These are phyloP conservation scores for silkworm (Bombyx mori) DNA, from an alignment of 1,140 invertebrate species.

Conservation along the genomic window DNA sequence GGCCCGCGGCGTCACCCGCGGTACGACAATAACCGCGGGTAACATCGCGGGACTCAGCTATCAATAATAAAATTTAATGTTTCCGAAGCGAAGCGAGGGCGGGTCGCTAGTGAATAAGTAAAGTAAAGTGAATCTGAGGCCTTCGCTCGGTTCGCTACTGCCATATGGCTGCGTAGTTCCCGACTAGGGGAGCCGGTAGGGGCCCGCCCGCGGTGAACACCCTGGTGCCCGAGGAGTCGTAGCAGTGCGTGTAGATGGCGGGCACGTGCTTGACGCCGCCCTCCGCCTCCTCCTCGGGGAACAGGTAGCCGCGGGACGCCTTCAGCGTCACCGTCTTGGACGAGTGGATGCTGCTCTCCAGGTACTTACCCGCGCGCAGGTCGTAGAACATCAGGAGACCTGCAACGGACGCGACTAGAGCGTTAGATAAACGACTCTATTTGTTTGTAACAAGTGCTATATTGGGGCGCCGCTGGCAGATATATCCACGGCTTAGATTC, in stretches of 20 bases:
- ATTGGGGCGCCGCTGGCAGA: no score
- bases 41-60: no score
- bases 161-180: conserved; percentile 83
- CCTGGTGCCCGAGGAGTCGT: conserved; percentile 91
- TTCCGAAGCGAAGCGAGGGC: no score
- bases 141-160: conserved; percentile 51
- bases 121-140: no score
- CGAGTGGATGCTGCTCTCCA: conserved; percentile 91
- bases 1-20: no score
- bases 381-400: conserved; percentile 95
- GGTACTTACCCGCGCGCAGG: conserved; percentile 89
- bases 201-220: conserved; percentile 96
- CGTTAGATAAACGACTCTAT: no score
- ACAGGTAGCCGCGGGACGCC: conserved; percentile 90
- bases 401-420: conserved; percentile 15
- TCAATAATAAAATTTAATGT: no score
- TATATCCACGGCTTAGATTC: no score
- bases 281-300: conserved; percentile 87
- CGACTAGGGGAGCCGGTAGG: conserved; percentile 88
- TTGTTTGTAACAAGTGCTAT: no score
- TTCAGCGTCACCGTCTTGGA: conserved; percentile 90
- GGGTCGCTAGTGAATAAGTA: no score
- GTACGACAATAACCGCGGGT: no score
- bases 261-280: conserved; percentile 90
- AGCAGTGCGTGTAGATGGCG: conserved; percentile 97